Conservation (phyloP, 2,797 vertebrate genomes). For the Mastacembelus armatus region DNA sequence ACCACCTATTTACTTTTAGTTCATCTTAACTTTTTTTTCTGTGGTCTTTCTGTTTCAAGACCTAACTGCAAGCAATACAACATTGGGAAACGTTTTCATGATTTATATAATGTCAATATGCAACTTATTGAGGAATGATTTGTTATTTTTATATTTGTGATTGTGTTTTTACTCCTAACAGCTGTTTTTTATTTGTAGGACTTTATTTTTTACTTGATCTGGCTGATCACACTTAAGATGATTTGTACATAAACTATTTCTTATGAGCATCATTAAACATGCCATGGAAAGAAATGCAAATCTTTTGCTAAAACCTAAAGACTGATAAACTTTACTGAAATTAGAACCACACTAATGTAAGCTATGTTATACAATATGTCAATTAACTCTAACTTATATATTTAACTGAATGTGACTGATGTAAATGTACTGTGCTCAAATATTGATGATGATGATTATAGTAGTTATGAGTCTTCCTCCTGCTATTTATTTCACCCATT, state of each 20-base stretch:
- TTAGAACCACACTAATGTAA: constrained; percentile 45
- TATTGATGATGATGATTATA: constrained; percentile 39
- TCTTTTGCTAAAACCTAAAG: constrained; percentile 34
- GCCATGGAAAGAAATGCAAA: constrained; percentile 38
- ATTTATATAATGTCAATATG: constrained; percentile 46
- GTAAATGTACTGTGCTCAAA: constrained; percentile 43
- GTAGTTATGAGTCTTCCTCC: constrained; percentile 29
- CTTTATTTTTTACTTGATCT: constrained; percentile 62
- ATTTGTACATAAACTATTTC: constrained; percentile 71
- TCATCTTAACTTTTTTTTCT: background rate
- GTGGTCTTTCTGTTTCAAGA: constrained; percentile 28
- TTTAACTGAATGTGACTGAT: constrained; percentile 73
- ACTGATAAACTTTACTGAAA: constrained; percentile 36
- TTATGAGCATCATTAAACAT: constrained; percentile 70
- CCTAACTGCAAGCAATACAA: constrained; percentile 73
- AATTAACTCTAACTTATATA: constrained; percentile 67
- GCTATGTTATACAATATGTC: constrained; percentile 34
- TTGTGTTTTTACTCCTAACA: constrained; percentile 40
- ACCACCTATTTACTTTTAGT: no score
- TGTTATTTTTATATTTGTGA: constrained; percentile 80
- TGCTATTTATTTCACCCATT: constrained; percentile 70
- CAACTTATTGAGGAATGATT: constrained; percentile 39
- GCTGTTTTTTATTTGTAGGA: constrained; percentile 55
- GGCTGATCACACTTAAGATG: constrained; percentile 6
- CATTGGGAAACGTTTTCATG: constrained; percentile 52